Evolutionary conservation across 2,888 invertebrate species (phyloP), one percentile per base, ranked within the genome.

Genomic region (Anodontia alba): DNA sequence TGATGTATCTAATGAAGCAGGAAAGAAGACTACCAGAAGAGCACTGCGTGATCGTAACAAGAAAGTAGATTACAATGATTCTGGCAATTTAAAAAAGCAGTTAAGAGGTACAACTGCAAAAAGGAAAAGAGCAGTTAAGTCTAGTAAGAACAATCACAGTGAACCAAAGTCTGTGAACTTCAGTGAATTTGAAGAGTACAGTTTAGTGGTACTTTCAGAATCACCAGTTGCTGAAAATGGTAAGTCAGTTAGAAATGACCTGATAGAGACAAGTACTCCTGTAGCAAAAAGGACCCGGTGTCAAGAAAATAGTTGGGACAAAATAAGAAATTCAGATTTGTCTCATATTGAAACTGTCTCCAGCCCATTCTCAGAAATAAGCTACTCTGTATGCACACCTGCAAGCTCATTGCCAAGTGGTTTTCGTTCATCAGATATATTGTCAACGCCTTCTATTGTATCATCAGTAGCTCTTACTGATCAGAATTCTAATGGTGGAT

Each of bases 111-210:
- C 72, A 15, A 74, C 78, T 31, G 81, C 76, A 0, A 84, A 84
- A 73, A 26, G 84, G 29, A 84, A 84, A 73, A 49, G 81, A 29
- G 54, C 74, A 20, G 78, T 78, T 0, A 77, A 46, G 54, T 46
- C 71, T 20, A 17, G 23, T 29, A 49, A 46, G 38, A 49, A 46
- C 38, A 23, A 46, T 29, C 15, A 66, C 1, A 42, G 26, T n/a
- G 20, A 31, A 23, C 23, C 29, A 26, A 66, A 79, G 29, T 76
- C 80, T 2, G 73, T 83, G 17, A 90, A 91, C 76, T 92, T 91
- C 74, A 92, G 91, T 82, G 91, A 92, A 69, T 90, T 92, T 88
- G 92, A 92, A 68, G 89, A 90, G 38, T 91, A 92, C 77, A 91
- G 91, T 81, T 74, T 92, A 23, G 78, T 90, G 12, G 87, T 92